Evolutionary conservation across 2,113 vertebrate species (phyloP).

Genomic region (Entomyzon cyanotis): DNA sequence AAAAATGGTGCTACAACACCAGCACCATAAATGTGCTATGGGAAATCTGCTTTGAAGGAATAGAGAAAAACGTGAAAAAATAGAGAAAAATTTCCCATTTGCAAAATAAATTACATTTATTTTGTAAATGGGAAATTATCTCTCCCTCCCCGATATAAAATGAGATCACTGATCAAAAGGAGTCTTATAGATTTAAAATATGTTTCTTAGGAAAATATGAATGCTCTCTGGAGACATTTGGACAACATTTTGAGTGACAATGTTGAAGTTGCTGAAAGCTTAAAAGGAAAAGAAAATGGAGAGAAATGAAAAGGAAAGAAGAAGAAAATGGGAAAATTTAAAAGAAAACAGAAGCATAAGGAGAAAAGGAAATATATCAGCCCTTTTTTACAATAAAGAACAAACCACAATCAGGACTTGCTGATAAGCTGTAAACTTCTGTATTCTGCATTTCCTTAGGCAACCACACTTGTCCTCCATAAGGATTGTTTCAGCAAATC

Average conservation of each 20-base stretch:
- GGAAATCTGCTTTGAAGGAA: not conserved
- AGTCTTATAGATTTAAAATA: not conserved
- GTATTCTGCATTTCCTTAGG: conserved; percentile 8
- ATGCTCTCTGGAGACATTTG: not conserved
- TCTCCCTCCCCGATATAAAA: not conserved
- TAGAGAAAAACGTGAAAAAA: rapidly evolving
- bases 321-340: not conserved
- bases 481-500: not conserved
- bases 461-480: not conserved
- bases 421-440: not conserved
- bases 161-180: not conserved
- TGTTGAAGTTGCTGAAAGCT: not conserved
- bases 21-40: not conserved
- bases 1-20: not conserved
- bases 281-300: not conserved
- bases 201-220: not conserved
- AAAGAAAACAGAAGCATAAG: not conserved
- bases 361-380: not conserved
- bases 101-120: no score
- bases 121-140: not conserved
- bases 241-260: not conserved
- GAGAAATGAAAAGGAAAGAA: not conserved
- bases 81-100: no score
- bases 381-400: not conserved
- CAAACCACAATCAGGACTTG: not conserved